Conservation (phyloP, 2,888 invertebrate genomes). For the Panzeria rudis region DNA sequence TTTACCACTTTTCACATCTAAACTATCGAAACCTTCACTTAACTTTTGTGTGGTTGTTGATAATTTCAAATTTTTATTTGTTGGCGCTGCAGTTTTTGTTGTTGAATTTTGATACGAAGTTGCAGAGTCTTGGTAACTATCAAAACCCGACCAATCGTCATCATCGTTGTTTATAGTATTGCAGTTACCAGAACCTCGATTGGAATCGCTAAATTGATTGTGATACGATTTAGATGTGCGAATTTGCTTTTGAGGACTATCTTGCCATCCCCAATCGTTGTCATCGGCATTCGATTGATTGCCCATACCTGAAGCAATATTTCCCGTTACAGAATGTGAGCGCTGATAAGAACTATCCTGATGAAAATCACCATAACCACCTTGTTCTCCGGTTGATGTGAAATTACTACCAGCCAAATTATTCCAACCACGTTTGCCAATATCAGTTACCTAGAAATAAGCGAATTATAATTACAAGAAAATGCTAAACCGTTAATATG, state of each 20-base stretch:
- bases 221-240: conserved; percentile 80
- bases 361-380: conserved; percentile 80
- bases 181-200: conserved; percentile 69
- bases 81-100: conserved; percentile 45
- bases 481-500: background rate
- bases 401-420: conserved; percentile 86
- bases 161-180: conserved; percentile 74
- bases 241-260: conserved; percentile 77
- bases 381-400: conserved; percentile 80
- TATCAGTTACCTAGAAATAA: conserved; percentile 86
- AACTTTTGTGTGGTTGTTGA: conserved; percentile 79
- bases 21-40: conserved; percentile 80
- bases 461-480: background rate
- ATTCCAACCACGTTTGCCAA: conserved; percentile 88
- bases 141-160: conserved; percentile 83
- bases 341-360: conserved; percentile 81
- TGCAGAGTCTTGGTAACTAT: conserved; percentile 80
- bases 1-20: conserved; percentile 83
- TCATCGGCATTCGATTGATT: conserved; percentile 75
- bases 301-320: conserved; percentile 77
- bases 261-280: conserved; percentile 83
- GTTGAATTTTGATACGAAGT: conserved; percentile 79
- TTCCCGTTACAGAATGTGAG: conserved; percentile 82
- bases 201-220: conserved; percentile 75
- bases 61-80: conserved; percentile 78